Evolutionary conservation across 1,140 invertebrate genomes (phyloP), one percentile per base, ranked within the genome.

Genomic region (Lepidurus arcticus): DNA sequence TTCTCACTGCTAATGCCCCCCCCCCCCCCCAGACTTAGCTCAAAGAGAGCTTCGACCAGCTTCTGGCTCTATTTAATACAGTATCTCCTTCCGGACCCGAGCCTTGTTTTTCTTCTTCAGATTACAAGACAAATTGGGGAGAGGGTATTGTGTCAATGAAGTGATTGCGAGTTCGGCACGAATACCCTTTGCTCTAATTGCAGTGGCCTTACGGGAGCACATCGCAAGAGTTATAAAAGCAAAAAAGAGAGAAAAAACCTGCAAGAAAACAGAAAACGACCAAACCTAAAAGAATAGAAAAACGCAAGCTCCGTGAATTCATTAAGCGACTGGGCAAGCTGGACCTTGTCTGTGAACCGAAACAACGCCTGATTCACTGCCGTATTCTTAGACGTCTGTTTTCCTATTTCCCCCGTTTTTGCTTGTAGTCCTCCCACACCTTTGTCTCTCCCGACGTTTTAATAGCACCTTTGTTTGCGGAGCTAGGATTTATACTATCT

Each of bases 141-240:
- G 45, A 10, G 10, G 53, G 53, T 21, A 9, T 16, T 65, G 53
- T 65, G 53, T 65, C 53, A 65, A 65, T 65, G 53, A 65, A 65
- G 53, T 65, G 53, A 65, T 65, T 65, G 53, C 53, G 8, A 13
- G 53, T 65, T 65, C 53, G 53, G 53, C 53, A 65, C 53, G 53
- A 65, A 65, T 65, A 65, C 53, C 7, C 53, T 16, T 13, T 65
- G 16, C 53, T 8, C 53, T 65, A 65, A 65, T 65, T 65, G 53
- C 53, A 65, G 4, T 65, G 53, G 21, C 21, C 53, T 65, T 65
- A 13, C 13, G 21, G 53, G 13, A 21, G 34, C 53, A 65, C 21
- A 65, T 7, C 21, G 53, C 16, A 65, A 65, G 53, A 21, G 53
- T 34, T 34, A 34, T 34, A 34, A 34, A 34, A 34, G 34, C 34